Conservation (phyloP, 2,797 vertebrate species). For the Falco cherrug region DNA sequence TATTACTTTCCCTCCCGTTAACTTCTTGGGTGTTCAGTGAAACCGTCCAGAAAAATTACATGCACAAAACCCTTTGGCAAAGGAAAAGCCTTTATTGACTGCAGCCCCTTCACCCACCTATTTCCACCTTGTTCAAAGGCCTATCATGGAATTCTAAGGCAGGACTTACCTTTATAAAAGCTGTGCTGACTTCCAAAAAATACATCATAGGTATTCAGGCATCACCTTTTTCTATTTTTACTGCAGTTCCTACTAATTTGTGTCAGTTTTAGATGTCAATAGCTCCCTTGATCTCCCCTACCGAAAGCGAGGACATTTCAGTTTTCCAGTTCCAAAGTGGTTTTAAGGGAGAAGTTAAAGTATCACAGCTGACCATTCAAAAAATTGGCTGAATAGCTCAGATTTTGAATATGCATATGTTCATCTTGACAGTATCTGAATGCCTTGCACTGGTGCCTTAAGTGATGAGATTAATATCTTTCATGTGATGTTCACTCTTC, state of each 20-base stretch:
- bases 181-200: background rate
- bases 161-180: background rate
- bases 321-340: background rate
- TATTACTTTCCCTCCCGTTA: background rate
- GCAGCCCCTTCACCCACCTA: background rate
- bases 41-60: background rate
- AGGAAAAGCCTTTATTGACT: background rate
- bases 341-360: background rate
- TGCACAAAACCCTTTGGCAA: background rate
- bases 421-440: background rate
- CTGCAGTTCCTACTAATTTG: background rate
- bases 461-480: background rate
- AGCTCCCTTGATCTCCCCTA: background rate
- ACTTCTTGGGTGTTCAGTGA: background rate
- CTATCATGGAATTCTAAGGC: background rate
- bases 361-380: background rate
- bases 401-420: background rate
- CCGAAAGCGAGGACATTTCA: background rate
- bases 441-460: background rate
- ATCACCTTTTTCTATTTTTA: background rate
- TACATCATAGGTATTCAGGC: background rate
- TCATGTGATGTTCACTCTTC: background rate
- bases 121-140: background rate
- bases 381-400: background rate
- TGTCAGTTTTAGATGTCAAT: background rate